Conservation (phyloP, 2,113 vertebrate species). For the Macroglossus sobrinus region DNA sequence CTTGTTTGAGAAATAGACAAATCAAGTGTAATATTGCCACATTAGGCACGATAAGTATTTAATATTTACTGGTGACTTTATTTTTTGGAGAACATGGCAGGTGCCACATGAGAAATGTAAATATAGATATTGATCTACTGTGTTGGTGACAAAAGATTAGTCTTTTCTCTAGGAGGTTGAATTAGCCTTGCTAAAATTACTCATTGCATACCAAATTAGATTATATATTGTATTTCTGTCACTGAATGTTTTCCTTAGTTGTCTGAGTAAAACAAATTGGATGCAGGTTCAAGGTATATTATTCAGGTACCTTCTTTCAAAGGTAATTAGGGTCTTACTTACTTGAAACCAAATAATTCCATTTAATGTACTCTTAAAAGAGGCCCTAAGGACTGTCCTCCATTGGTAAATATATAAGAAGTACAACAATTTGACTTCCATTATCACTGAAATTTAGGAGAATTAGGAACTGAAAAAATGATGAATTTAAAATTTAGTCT, state of each 20-base stretch:
- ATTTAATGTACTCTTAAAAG: conserved; percentile 57
- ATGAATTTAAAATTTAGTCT: neutral
- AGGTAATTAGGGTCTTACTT: conserved; percentile 65
- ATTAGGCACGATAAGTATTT: neutral
- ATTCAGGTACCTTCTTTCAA: conserved; percentile 47
- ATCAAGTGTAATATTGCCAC: neutral
- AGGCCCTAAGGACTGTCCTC: neutral
- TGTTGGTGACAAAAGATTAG: conserved; percentile 46
- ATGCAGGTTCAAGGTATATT: conserved; percentile 45
- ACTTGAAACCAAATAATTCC: conserved; percentile 57
- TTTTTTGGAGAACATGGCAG: neutral
- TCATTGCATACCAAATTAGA: conserved; percentile 54
- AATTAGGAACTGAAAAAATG: neutral
- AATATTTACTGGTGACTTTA: conserved; percentile 10
- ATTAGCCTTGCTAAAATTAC: conserved; percentile 36
- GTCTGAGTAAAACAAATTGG: conserved; percentile 64
- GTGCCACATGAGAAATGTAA: conserved; percentile 24
- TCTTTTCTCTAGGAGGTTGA: conserved; percentile 7
- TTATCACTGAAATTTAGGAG: neutral
- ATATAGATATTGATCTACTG: conserved; percentile 55
- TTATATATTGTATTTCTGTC: conserved; percentile 62
- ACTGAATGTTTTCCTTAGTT: conserved; percentile 39
- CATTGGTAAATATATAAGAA: neutral
- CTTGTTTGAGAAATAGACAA: conserved; percentile 15
- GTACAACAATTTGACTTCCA: conserved; percentile 25